Evolutionary conservation across 2,797 vertebrate genomes (phyloP).

Genomic region (Pristis pectinata): DNA sequence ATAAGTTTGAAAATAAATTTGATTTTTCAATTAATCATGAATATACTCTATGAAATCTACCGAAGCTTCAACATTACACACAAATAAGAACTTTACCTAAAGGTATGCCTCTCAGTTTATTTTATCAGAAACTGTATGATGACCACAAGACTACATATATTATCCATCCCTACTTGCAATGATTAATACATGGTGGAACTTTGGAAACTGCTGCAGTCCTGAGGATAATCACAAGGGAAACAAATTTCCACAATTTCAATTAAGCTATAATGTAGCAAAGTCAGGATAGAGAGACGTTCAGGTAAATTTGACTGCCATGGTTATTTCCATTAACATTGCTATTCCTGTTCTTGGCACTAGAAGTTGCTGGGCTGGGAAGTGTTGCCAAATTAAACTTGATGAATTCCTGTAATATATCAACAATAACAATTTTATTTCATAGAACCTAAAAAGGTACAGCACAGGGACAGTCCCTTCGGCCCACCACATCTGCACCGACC

Average conservation of each 20-base stretch:
- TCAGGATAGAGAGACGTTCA: neutral
- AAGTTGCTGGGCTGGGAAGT: neutral
- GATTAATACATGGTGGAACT: neutral
- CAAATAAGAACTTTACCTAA: neutral
- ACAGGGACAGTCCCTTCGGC: no score
- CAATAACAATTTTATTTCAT: neutral
- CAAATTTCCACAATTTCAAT: neutral
- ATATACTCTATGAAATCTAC: neutral
- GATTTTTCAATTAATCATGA: neutral
- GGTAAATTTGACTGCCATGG: neutral
- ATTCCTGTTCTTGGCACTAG: neutral
- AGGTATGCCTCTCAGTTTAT: neutral
- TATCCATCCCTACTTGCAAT: neutral
- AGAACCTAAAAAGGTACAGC: no score
- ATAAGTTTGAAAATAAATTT: neutral
- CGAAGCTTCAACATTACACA: neutral
- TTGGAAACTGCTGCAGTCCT: neutral
- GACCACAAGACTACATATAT: neutral
- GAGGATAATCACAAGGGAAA: neutral
- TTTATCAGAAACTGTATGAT: neutral
- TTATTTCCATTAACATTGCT: neutral
- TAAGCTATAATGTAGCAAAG: neutral
- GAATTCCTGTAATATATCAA: neutral
- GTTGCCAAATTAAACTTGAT: neutral
- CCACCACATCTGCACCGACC: no score